Percentiles rank a stretch among this genome's conserved stretches.
Conservation (phyloP, 2,888 invertebrate species). For the Chrysolina oricalcia region DNA sequence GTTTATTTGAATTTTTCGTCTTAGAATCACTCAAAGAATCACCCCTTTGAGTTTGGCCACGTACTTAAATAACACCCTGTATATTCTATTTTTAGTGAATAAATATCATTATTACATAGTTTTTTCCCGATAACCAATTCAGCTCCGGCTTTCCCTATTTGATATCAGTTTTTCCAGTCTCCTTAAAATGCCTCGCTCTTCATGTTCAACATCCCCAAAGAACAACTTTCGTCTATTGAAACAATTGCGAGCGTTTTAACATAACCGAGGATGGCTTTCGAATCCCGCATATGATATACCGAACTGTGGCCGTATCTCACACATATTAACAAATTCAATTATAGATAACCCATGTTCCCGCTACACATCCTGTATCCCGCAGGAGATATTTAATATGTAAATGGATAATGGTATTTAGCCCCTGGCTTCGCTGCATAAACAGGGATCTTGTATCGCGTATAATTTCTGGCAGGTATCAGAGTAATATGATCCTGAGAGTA, state of each 20-base stretch:
- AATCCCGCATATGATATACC: neutral
- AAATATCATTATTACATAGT: too few relatives aligned
- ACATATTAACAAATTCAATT: constrained; percentile 19
- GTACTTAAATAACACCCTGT: too few relatives aligned
- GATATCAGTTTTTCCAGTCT: too few relatives aligned
- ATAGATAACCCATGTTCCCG: constrained; percentile 15
- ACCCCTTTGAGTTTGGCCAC: too few relatives aligned
- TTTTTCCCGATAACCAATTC: too few relatives aligned
- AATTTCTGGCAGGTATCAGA: constrained; percentile 47
- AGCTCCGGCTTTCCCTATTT: too few relatives aligned
- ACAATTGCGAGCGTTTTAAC: neutral
- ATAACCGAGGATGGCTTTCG: neutral
- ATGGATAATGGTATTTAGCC: constrained; percentile 51
- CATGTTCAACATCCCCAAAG: too few relatives aligned
- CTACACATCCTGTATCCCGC: constrained; percentile 29
- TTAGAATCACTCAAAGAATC: too few relatives aligned
- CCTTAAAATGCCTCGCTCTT: too few relatives aligned
- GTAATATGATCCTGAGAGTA: constrained; percentile 38
- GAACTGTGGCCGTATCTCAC: neutral
- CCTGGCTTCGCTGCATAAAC: constrained; percentile 45
- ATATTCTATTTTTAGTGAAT: too few relatives aligned
- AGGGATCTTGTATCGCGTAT: constrained; percentile 45
- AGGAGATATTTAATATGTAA: constrained; percentile 52
- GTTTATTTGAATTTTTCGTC: too few relatives aligned
- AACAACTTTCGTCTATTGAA: too few relatives aligned